These are phyloP conservation scores for Trichosurus vulpecula DNA, from an alignment of 2,797 vertebrate species.

Conservation along the genomic window DNA sequence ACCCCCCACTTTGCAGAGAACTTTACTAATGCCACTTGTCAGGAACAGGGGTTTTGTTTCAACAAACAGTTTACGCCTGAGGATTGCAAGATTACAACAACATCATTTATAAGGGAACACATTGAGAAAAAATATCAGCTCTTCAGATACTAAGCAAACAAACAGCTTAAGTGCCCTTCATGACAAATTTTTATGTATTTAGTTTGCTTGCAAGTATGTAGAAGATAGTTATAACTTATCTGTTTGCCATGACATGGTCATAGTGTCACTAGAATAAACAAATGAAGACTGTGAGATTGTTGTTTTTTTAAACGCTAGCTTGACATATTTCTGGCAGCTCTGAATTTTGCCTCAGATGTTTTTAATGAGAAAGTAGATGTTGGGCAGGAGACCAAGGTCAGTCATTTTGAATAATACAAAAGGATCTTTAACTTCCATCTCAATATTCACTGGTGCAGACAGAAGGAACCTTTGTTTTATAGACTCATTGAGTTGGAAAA, in stretches of 20 bases:
- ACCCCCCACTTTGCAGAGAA: neutral
- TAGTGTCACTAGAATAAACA: neutral
- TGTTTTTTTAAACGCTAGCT: neutral
- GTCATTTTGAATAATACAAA: constrained; percentile 57
- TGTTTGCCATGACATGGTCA: neutral
- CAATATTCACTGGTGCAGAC: neutral
- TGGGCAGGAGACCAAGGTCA: neutral
- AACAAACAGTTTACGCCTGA: neutral
- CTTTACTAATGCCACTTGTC: neutral
- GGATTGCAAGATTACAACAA: neutral
- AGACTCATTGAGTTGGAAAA: constrained; percentile 39
- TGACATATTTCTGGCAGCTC: neutral
- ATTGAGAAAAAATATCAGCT: neutral
- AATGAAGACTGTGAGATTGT: neutral
- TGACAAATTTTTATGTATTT: neutral
- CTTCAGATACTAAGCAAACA: neutral
- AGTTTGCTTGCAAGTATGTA: neutral
- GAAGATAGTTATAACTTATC: neutral
- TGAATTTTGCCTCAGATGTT: neutral
- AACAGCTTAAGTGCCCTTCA: neutral
- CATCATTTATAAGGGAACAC: neutral
- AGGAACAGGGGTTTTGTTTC: neutral
- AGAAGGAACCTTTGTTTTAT: constrained; percentile 47
- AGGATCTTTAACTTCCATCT: constrained; percentile 43
- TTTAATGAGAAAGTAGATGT: constrained; percentile 27